Base-by-base conservation (phyloP, 2,797 vertebrate species). In the Hemitrygon akajei region DNA sequence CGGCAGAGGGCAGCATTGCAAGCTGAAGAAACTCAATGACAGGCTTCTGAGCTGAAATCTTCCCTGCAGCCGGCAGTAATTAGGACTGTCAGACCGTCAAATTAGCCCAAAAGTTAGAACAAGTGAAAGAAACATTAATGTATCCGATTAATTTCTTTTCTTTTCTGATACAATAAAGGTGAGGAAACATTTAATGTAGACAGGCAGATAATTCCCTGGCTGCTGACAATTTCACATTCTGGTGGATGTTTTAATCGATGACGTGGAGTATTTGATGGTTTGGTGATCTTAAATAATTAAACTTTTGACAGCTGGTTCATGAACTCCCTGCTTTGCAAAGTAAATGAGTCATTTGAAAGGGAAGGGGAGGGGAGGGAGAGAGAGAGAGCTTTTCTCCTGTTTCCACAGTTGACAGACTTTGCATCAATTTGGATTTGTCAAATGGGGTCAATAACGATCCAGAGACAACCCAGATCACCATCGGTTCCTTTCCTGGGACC, bases 231-330 rank as follows among this genome's bases (percentile, higher is more conserved):
- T 69, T 27, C 34, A 89, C 30, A 69, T 89, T 37, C 18, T 37
- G 86, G 7, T 3, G 30, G 9, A 34, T 69, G n/a, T 37, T 69
- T 89, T 89, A 22, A 69, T 89, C 18, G 20, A 18, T 30, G 12
- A 20, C 30, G 58, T 87, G 30, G 6, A 3, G 18, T 89, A 66
- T 89, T 66, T 34, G n/a, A 20, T 69, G 60, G 60, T 66, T 37
- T 66, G n/a, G 63, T 63, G 86, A 18, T 34, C 60, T 89, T 89
- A 66, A 66, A 66, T 89, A 66, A 89, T 89, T 63, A 89, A 89
- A 89, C 27, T 30, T 6, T 63, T 1, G 84, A 63, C 84, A 87
- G 84, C 84, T 63, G 84, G 84, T 63, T 56, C 81, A 27, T 40
- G 47, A 84, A 63, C 12, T 58, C 56, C 11, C 56, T n/a, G 84